Evolutionary conservation across 30 jellyfish, hydroid and myxozoan genomes (phyloP), one percentile per base, ranked within the genome.

Genomic region (Pseudorhiza aurosa): DNA sequence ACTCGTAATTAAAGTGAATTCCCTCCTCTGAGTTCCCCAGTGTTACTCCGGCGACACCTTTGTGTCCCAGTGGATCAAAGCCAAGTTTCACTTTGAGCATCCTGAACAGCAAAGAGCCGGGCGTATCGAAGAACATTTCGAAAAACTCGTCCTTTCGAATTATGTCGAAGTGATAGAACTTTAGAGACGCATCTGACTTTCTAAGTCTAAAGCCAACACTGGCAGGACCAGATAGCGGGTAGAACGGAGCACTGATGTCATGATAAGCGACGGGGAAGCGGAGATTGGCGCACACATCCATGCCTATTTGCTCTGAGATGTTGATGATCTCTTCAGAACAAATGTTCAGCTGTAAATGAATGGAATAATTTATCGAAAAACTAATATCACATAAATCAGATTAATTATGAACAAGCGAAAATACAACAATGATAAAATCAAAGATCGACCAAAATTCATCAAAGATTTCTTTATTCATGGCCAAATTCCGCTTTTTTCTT

Each of bases 181-280:
- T 73, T 21, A 94, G 78, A 33, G 58, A 43, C 25, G 89, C 43
- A 62, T 94, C 99, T 14, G 75, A 75, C 40, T 83, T 97, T 25
- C 47, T 60, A 47, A 81, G 64, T 19, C 74, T 45, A 67, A 87
- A 70, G 8, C 96, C 95, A 19, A 82, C 77, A 49, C 74, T 62
- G 0, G 90, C 81, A 25, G 99, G 99, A 44, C 99, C 99, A 83
- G 99, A 73, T 44, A 94, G 59, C 25, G 99, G 99, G 67, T 88
- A 87, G 56, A 44, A 94, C 43, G 99, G 99, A 15, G 96, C 88
- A 9, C 64, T 51, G 2, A 71, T 36, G 47, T 84, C 68, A 62
- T 94, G 96, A 29, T 58, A 94, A 25, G 97, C 89, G 39, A 79
- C 89, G 17, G 99, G 99, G 46, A 94, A 82, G 50, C 94, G 73